phyloP scores from a whole-genome alignment of 2,888 invertebrate genomes.

The Spisula subtruncata region DNA sequence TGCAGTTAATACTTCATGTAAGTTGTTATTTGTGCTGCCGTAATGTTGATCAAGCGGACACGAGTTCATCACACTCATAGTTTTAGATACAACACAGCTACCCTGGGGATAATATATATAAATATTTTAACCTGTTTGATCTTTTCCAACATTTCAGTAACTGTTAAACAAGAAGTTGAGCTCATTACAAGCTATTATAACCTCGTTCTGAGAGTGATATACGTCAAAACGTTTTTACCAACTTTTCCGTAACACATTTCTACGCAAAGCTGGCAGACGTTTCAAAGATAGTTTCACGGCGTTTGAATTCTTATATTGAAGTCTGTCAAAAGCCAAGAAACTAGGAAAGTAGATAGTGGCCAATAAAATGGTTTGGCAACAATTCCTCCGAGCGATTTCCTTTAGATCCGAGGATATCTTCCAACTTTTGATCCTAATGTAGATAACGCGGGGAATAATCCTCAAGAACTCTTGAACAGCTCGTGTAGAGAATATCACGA shows the following conservation, averaged over 20 bases:
- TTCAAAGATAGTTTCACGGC: conserved; percentile 55
- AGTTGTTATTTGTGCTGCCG: not conserved
- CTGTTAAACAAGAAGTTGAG: conserved; percentile 17
- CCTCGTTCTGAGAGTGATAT: conserved; percentile 5
- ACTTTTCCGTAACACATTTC: conserved; percentile 17
- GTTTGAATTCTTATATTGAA: conserved; percentile 50
- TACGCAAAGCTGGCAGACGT: conserved; percentile 41
- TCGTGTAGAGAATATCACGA: not conserved
- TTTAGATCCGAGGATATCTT: conserved; percentile 33
- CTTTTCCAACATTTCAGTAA: conserved; percentile 15
- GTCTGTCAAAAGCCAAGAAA: conserved; percentile 31
- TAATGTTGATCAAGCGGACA: not conserved
- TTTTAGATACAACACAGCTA: conserved; percentile 9
- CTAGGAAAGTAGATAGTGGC: conserved; percentile 55
- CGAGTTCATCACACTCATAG: not conserved
- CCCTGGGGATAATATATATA: not conserved
- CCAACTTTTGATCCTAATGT: conserved; percentile 32
- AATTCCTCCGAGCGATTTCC: conserved; percentile 37
- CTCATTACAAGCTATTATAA: conserved; percentile 28
- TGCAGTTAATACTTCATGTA: too few species aligned
- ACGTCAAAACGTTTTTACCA: conserved; percentile 34
- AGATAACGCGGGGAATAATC: conserved; percentile 30
- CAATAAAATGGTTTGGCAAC: conserved; percentile 53
- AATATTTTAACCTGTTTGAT: conserved; percentile 22
- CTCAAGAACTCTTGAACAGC: not conserved